Evolutionary conservation across 2,888 invertebrate genomes (phyloP).

Genomic region (Phaonia tiefii): DNA sequence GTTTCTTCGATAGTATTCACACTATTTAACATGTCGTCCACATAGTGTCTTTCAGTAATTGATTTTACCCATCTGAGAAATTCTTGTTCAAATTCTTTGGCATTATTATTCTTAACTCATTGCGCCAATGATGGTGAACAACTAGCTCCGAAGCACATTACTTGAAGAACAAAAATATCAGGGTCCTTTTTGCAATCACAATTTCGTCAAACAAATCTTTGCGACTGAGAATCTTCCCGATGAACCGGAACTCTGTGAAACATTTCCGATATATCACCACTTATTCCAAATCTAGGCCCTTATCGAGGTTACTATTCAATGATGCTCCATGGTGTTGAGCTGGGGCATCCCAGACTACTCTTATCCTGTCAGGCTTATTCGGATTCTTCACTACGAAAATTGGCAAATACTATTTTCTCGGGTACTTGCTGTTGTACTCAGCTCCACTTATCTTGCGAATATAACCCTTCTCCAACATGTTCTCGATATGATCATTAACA

Average conservation of each 20-base stretch:
- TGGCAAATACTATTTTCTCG: constrained; percentile 71
- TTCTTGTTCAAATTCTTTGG: constrained; percentile 51
- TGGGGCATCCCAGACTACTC: constrained; percentile 74
- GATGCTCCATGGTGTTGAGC: constrained; percentile 68
- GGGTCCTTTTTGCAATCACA: constrained; percentile 32
- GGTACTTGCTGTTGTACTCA: constrained; percentile 24
- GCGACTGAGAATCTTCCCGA: constrained; percentile 70
- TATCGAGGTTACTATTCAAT: constrained; percentile 72
- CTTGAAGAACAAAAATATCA: constrained; percentile 66
- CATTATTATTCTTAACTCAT: constrained; percentile 67
- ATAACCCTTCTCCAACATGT: constrained; percentile 56
- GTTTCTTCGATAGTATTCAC: constrained; percentile 67
- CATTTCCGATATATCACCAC: constrained; percentile 71
- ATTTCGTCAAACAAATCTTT: constrained; percentile 73
- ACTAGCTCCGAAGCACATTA: constrained; percentile 70
- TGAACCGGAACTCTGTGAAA: constrained; percentile 71
- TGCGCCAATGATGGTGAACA: too few relatives aligned
- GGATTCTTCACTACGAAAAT: constrained; percentile 67
- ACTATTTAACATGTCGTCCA: constrained; percentile 72
- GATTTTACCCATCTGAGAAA: constrained; percentile 62
- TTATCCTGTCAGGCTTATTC: constrained; percentile 70
- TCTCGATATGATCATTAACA: constrained; percentile 41
- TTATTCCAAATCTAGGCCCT: constrained; percentile 75
- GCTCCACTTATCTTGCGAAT: constrained; percentile 42
- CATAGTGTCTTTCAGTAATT: constrained; percentile 66